Evolutionary conservation across 2,888 invertebrate species (phyloP).

Genomic region (Trachelus stipa): DNA sequence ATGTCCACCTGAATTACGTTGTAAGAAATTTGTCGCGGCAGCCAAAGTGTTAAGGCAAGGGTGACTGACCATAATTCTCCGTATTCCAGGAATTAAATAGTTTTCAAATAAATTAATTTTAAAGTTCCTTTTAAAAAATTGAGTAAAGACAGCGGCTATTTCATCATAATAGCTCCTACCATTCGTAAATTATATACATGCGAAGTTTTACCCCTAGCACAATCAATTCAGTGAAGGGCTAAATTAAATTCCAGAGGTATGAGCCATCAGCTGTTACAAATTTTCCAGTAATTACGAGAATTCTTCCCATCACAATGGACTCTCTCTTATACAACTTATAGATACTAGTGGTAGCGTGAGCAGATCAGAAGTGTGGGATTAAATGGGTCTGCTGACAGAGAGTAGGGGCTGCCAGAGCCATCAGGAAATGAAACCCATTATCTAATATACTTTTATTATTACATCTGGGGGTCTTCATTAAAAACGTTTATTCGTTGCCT

Average conservation of each 20-base stretch:
- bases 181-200: too few relatives aligned
- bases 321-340: background rate
- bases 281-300: background rate
- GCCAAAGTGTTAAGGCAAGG: too few relatives aligned
- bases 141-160: too few relatives aligned
- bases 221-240: background rate
- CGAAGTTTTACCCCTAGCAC: background rate
- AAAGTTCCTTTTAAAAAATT: too few relatives aligned
- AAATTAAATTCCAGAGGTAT: background rate
- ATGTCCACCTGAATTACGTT: too few relatives aligned
- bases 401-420: slow-evolving; percentile 27
- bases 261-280: background rate
- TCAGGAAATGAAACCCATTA: slow-evolving; percentile 57
- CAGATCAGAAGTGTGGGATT: slow-evolving; percentile 25
- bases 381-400: slow-evolving; percentile 36
- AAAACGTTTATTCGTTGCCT: slow-evolving; percentile 40
- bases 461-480: slow-evolving; percentile 47
- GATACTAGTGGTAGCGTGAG: background rate
- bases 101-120: too few relatives aligned
- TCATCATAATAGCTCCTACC: too few relatives aligned
- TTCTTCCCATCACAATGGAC: background rate
- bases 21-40: too few relatives aligned
- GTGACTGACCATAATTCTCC: too few relatives aligned
- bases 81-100: too few relatives aligned
- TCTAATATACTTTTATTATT: slow-evolving; percentile 59